Base-by-base conservation (phyloP, 2,113 vertebrate species). In the Podarcis muralis region DNA sequence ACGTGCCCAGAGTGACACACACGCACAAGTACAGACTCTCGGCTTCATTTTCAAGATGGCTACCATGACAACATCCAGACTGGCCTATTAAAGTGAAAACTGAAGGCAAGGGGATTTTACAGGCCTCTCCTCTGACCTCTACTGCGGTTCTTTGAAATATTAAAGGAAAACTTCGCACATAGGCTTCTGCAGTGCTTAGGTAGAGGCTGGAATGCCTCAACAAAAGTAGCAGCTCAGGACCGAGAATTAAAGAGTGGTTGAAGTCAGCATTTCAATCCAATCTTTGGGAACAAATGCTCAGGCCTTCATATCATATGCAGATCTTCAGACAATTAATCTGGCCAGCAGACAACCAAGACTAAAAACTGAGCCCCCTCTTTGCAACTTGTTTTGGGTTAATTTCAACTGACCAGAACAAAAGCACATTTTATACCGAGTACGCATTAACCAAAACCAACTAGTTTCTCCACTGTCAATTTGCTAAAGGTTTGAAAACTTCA, bases 31-130 rank as follows among this genome's bases (percentile, higher is more conserved):
- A 82, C 57, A 4, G 48, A 25, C 23, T 76, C 84, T 81, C 79
- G 78, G 86, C 76, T 68, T 2, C 77, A 5, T 27, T 68, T 7
- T 85, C 90, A 86, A 43, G 40, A 1, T 27, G 87, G 86, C 84
- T 43, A 66, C 15, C 43, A 86, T 92, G 92, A 77, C 91, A 90
- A 40, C 62, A 68, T 48, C 77, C 53, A 77, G 71, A n/a, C 87
- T 80, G 32, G 9, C 69, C 84, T 68, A 16, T 84, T 83, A 79
- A 53, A 88, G 48, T 43, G 79, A 69, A 83, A 81, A 89, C 40
- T 27, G 5, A 2, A 37, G 65, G 18, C 59, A 90, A 43, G 65
- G 78, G 3, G 0, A 86, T n/a, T 40, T 23, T 6, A 66, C 32
- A 88, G 75, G 81, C 74, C 81, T 69, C 4, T 22, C 62, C 57